phyloP scores from a whole-genome alignment of 2,888 invertebrate genomes.

The Catocala sponsa region DNA sequence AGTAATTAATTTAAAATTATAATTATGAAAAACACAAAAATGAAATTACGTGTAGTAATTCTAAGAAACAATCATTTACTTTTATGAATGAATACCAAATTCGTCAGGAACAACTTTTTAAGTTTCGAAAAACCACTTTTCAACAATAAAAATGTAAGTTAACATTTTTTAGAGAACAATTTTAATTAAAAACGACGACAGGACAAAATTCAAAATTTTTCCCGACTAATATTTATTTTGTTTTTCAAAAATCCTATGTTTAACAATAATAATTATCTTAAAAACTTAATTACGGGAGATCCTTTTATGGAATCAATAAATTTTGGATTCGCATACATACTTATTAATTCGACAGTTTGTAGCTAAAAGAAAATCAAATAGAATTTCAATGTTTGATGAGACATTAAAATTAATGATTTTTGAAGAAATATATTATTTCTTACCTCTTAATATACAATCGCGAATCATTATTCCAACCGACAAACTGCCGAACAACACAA shows the following conservation, averaged over 20 bases:
- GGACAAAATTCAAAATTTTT: conserved; percentile 52
- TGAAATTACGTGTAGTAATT: conserved; percentile 18
- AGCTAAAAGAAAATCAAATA: not conserved
- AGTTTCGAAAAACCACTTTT: conserved; percentile 45
- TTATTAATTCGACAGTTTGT: conserved; percentile 48
- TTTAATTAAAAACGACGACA: conserved; percentile 51
- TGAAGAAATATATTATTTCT: too few relatives aligned
- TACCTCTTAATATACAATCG: too few relatives aligned
- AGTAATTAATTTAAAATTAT: conserved; percentile 15
- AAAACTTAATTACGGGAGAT: conserved; percentile 74
- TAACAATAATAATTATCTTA: conserved; percentile 62
- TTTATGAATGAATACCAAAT: conserved; percentile 26
- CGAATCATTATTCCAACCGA: conserved; percentile 2
- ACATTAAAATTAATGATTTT: too few relatives aligned
- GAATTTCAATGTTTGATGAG: not conserved
- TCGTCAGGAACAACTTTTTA: conserved; percentile 52
- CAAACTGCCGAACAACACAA: conserved; percentile 48
- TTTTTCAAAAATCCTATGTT: conserved; percentile 55
- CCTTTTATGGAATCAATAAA: conserved; percentile 67
- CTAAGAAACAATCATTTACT: conserved; percentile 7
- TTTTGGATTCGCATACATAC: conserved; percentile 47
- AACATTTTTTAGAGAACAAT: conserved; percentile 50
- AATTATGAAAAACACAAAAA: conserved; percentile 8
- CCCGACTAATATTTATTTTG: conserved; percentile 44
- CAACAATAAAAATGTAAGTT: conserved; percentile 47